Base-by-base conservation (phyloP, 64 coral and sea anemone species). In the Dendrophyllia cribrosa region DNA sequence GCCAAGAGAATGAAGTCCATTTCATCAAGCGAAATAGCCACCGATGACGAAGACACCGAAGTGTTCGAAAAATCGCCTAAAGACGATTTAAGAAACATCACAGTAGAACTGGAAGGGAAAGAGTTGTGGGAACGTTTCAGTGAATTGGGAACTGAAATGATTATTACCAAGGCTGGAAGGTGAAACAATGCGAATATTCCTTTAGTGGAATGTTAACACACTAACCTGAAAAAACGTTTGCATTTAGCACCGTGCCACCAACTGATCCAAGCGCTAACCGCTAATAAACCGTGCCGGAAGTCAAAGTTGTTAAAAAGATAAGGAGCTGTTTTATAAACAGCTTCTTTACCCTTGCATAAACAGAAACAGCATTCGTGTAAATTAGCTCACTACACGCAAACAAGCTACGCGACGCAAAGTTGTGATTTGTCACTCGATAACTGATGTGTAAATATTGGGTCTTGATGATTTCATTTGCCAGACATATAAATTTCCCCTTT, bases 121-220 rank as follows among this genome's bases (percentile, higher is more conserved):
- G 97, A 99, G 43, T 24, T 99, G 59, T 99, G 97, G 97, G 94
- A 99, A 62, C 88, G 97, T 52, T 99, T 99, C 68, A 99, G 93
- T 78, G 97, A 99, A 59, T 66, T 99, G 23, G 97, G 97, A 53
- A 99, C 97, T 67, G 97, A 99, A 95, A 99, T 99, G 97, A 99
- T 99, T 51, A 99, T 99, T 68, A 99, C 97, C 44, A 99, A 99
- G 70, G 95, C 94, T 88, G 97, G 97, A 82, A 99, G 97, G 97
- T 99, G 96, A 88, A 51, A 11, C 80, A 68, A 51, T 19, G 17
- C 6, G 6, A 63, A 19, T 50, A 50, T 75, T 43, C 78, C 5
- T 63, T 19, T 67, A 65, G 17, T 66, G 80, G 56, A 59, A 80
- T 60, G 77, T 62, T 61, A 17, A 80, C 43, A 34, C 43, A 17